phyloP scores from a whole-genome alignment of 2,797 vertebrate genomes.

The Falco novaeseelandiae region DNA sequence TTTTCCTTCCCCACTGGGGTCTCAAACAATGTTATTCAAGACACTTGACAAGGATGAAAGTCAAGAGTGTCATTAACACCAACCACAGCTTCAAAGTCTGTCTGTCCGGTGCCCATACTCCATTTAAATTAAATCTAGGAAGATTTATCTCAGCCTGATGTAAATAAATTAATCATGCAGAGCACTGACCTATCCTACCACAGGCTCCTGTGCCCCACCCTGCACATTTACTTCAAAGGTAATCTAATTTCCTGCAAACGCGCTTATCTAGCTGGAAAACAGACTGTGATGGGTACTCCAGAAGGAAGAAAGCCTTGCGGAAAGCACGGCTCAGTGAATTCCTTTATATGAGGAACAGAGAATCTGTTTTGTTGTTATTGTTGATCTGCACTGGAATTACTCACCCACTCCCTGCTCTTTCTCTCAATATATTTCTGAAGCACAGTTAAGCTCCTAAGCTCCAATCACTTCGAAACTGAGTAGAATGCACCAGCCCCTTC shows the following conservation, averaged over 20 bases:
- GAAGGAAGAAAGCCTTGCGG: background rate
- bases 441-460: background rate
- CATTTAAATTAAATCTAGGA: background rate
- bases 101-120: background rate
- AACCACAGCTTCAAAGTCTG: background rate
- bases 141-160: background rate
- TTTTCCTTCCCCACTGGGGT: background rate
- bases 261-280: background rate
- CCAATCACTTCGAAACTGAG: background rate
- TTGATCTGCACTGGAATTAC: background rate
- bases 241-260: conserved; percentile 11
- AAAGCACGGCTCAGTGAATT: background rate
- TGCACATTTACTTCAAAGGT: background rate
- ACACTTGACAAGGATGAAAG: background rate
- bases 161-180: background rate
- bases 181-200: background rate
- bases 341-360: background rate
- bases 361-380: background rate
- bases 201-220: background rate
- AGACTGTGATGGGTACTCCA: background rate
- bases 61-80: background rate
- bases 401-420: background rate
- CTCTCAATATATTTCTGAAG: background rate
- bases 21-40: background rate
- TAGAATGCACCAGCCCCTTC: background rate